Conservation (phyloP, 2,888 invertebrate species). For the Iphiclides podalirius region DNA sequence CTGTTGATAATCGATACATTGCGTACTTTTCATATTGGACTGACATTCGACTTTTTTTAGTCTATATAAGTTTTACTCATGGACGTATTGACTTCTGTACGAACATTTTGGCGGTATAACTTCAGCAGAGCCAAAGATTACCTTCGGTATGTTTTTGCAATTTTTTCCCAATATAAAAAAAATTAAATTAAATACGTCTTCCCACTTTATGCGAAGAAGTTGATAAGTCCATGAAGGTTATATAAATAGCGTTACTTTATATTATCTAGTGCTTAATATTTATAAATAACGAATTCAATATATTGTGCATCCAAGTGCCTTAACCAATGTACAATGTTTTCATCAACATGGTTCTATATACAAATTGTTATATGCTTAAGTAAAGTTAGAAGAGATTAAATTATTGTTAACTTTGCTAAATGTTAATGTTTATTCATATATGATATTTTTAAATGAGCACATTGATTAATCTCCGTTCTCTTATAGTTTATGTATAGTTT, state of each 20-base stretch:
- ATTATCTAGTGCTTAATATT: conserved; percentile 69
- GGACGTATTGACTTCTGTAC: conserved; percentile 58
- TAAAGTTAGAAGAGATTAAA: conserved; percentile 77
- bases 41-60: conserved; percentile 57
- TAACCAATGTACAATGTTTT: conserved; percentile 73
- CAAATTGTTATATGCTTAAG: conserved; percentile 70
- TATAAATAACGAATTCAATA: conserved; percentile 59
- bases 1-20: conserved; percentile 34
- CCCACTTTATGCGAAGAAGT: conserved; percentile 37
- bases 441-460: conserved; percentile 33
- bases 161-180: conserved; percentile 38
- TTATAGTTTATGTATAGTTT: conserved; percentile 46
- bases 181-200: conserved; percentile 54
- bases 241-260: conserved; percentile 61
- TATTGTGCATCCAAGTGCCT: conserved; percentile 75
- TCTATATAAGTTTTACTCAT: conserved; percentile 55
- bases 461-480: conserved; percentile 32
- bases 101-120: conserved; percentile 52
- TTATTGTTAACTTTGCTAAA: conserved; percentile 78
- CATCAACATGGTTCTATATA: conserved; percentile 66
- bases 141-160: conserved; percentile 48
- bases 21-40: conserved; percentile 47
- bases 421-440: conserved; percentile 65
- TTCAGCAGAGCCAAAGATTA: conserved; percentile 71
- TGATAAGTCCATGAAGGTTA: conserved; percentile 35